Conservation (phyloP, 2,888 invertebrate genomes). For the Agrotis puta region DNA sequence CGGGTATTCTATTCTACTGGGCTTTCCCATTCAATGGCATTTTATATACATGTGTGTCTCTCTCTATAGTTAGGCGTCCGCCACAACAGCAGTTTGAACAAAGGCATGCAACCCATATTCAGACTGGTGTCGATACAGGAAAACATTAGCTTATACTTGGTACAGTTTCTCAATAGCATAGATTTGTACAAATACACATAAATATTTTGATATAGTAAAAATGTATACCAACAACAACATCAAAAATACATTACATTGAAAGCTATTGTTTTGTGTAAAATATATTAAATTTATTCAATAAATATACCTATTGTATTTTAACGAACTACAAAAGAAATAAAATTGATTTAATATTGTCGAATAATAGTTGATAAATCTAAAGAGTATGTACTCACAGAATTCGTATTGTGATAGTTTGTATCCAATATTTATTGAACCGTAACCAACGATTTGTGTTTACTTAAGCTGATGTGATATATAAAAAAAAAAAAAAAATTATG, state of each 20-base stretch:
- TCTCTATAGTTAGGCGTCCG: too few species aligned
- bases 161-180: too few species aligned
- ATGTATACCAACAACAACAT: too few species aligned
- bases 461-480: neutral
- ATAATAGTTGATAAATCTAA: conserved; percentile 9
- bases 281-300: neutral
- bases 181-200: too few species aligned
- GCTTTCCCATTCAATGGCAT: neutral
- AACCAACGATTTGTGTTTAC: neutral
- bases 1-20: neutral
- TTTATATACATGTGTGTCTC: neutral
- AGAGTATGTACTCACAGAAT: conserved; percentile 6
- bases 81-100: too few species aligned
- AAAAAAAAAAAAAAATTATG: neutral
- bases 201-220: neutral
- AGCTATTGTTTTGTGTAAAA: neutral
- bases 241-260: neutral
- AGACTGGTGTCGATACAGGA: too few species aligned
- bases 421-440: conserved; percentile 16
- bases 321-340: too few species aligned
- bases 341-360: conserved; percentile 5
- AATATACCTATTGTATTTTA: too few species aligned
- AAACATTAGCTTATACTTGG: too few species aligned
- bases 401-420: conserved; percentile 6
- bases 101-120: too few species aligned